Base-by-base conservation (phyloP, 2,797 vertebrate genomes). In the Falco peregrinus region DNA sequence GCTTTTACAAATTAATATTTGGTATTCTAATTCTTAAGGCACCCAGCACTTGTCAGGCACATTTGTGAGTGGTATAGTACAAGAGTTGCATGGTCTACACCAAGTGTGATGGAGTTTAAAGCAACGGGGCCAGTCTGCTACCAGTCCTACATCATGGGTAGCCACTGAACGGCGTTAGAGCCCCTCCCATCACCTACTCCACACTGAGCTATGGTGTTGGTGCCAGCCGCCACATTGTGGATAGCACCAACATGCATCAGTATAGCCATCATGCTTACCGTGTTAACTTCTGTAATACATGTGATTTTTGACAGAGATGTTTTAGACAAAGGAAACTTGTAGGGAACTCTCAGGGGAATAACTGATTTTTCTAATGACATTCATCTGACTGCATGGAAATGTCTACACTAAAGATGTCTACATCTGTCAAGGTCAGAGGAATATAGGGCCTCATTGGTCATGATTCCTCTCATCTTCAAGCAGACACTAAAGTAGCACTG, bases 141-240 rank as follows among this genome's bases (percentile, higher is more conserved):
- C 20, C 13, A 41, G 20, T 54, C 18, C 51, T 48, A 48, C n/a
- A 45, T 7, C 6, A 11, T 9, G 16, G 11, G 35, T 33, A 69
- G 56, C 3, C 11, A 57, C 48, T 41, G 14, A 57, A 10, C 11
- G 37, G 35, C 50, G 10, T 25, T 73, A 22, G 8, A 43, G 54
- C 16, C 9, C 5, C 4, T 48, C 33, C 60, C 35, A 15, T 8
- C 2, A 45, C 14, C 35, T 59, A 16, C 24, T 43, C 41, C 24
- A 18, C 9, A 6, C 10, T 45, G 22, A 56, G 22, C n/a, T 67
- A 5, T 31, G 31, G 7, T 41, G 16, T 63, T 0, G 3, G 12
- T 54, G 16, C 16, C n/a, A 33, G 31, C 11, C 0, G 1, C 47
- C 31, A 20, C 7, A 8, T 17, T 80, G 48, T 51, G 47, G 20